These are phyloP conservation scores for Oscheius myriophilus DNA, from an alignment of 2,888 invertebrate genomes.

Conservation along the genomic window DNA sequence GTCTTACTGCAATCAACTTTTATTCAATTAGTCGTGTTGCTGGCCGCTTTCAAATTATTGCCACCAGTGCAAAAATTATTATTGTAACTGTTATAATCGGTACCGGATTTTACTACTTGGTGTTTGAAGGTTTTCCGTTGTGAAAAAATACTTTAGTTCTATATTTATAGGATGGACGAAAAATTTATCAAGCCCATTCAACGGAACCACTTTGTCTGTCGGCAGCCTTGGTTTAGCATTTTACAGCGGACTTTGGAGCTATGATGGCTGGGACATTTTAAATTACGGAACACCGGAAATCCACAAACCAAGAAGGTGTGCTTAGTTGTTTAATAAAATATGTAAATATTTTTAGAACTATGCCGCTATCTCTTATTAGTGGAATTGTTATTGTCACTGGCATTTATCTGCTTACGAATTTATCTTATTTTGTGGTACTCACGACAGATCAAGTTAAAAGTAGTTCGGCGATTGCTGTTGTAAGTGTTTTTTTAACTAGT, in stretches of 20 bases:
- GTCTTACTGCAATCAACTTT: conserved; percentile 52
- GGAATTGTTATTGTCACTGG: conserved; percentile 50
- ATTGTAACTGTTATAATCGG: conserved; percentile 51
- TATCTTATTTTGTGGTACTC: conserved; percentile 59
- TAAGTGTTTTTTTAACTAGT: conserved; percentile 21
- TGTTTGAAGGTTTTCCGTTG: conserved; percentile 44
- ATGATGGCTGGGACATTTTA: conserved; percentile 63
- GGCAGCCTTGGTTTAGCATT: conserved; percentile 50
- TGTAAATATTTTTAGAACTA: conserved; percentile 41
- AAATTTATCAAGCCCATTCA: conserved; percentile 40
- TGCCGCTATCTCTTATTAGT: conserved; percentile 56
- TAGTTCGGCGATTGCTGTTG: conserved; percentile 56
- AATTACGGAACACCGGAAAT: conserved; percentile 66
- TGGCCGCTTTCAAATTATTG: conserved; percentile 53
- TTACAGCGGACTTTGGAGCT: conserved; percentile 56
- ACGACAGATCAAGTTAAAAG: conserved; percentile 45
- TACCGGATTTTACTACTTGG: conserved; percentile 53
- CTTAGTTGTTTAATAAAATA: background rate
- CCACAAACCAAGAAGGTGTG: conserved; percentile 49
- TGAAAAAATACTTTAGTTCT: too few species aligned
- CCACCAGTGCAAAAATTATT: conserved; percentile 53
- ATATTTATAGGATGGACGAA: conserved; percentile 36
- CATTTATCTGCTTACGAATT: conserved; percentile 55
- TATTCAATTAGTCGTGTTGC: conserved; percentile 57
- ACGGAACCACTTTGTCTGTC: conserved; percentile 38